Evolutionary conservation across 2,888 invertebrate genomes (phyloP), one percentile per base, ranked within the genome.

Genomic region (Cloeon dipterum): DNA sequence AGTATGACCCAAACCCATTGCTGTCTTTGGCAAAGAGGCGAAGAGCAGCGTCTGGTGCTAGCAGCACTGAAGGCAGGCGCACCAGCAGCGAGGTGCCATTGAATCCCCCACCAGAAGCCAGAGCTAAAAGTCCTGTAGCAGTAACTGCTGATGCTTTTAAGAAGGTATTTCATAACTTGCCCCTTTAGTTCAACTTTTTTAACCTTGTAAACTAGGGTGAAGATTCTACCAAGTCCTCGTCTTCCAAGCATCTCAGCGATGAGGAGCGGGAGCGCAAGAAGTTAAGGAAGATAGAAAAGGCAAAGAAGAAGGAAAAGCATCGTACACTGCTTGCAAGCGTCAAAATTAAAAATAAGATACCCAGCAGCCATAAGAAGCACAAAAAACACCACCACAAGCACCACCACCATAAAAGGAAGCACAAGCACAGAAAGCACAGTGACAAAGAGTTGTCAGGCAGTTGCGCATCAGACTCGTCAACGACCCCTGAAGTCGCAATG

Each of bases 1-100:
- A 79, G 56, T 79, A 82, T 50, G 79, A 83, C 56, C 72, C 73
- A 2, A 82, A 83, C 54, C 81, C 83, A 4, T 54, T 85, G 14
- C 61, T 76, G 45, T 73, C 75, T 5, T 56, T 81, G 41, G 74
- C 76, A 20, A 82, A 81, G 53, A 63, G 82, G 45, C 69, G 77
- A 50, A 63, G 81, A 43, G 68, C 77, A 41, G 70, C 73, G 4
- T 75, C 75, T 13, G 61, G 64, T 1, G 57, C 63, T 33, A 65
- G 66, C 26, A 69, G 69, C 16, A 14, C 29, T n/a, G 29, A 29
- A 29, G 29, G 29, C 29, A 8, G 29, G 8, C 18, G 43, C 40
- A 20, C 37, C 36, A 32, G 40, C 35, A 20, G 34, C 8, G 41
- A 41, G 10, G 34, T 39, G 25, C 32, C 39, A 34, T 5, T 23